Evolutionary conservation across 2,888 invertebrate species (phyloP), one percentile per base, ranked within the genome.

Genomic region (Hemicrepidius hirtus): DNA sequence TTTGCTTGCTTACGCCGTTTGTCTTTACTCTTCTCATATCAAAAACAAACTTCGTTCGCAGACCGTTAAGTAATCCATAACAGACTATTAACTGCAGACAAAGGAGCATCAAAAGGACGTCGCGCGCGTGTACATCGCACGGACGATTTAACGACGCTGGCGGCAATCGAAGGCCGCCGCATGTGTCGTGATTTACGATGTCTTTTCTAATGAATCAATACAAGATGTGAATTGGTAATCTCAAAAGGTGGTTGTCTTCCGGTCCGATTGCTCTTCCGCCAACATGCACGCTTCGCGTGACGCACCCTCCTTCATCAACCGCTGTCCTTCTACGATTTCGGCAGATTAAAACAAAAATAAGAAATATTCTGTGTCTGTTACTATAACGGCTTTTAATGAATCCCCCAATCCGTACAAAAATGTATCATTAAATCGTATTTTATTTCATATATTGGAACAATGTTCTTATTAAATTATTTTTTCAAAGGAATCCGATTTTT

Each of bases 41-140:
- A 50, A 53, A 59, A 60, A 59, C 64, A 40, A 59, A 50, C 50
- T 28, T 55, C 32, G 62, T 59, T 67, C 67, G 49, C 71, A 41
- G 53, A 18, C 53, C 60, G 67, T 71, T 71, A 66, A 50, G 62
- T 53, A 71, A 71, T 70, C 64, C 41, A 70, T 70, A 70, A 70
- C 70, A 49, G 46, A 49, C 70, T 70, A 70, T 64, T 70, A 70
- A 70, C 64, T 70, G 63, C 69, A 69, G 62, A 68, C 68, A 62
- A 68, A 68, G 62, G 60, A 13, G 44, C 41, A 62, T 55, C 63
- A 40, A 18, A 68, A 24, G 12, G 37, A 41, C 40, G 44, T 46
- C 21, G 35, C 55, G 35, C 37, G 62, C 10, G 6, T 59, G 40
- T 55, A 65, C 28, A 24, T 16, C 60, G 37, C 28, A 44, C 55